These are phyloP conservation scores for Amia ocellicauda DNA, from an alignment of 2,113 vertebrate species.

Conservation along the genomic window DNA sequence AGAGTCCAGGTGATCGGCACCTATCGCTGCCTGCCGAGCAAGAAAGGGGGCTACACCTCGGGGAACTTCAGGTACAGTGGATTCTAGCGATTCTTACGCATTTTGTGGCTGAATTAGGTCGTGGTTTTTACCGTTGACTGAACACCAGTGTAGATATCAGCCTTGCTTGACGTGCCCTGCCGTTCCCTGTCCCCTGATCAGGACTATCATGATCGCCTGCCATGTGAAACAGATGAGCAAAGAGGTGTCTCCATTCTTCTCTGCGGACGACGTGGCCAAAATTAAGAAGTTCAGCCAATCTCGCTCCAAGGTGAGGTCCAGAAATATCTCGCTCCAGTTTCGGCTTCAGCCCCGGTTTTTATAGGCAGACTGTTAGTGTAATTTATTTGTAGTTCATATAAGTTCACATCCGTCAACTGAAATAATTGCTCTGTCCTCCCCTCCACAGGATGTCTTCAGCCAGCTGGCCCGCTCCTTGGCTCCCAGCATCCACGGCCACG, in stretches of 20 bases:
- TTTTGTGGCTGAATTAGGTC: too few relatives aligned
- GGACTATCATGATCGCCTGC: slow-evolving; percentile 92
- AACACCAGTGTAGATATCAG: too few relatives aligned
- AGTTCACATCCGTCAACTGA: too few relatives aligned
- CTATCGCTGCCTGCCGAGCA: slow-evolving; percentile 90
- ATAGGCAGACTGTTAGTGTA: too few relatives aligned
- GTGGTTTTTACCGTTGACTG: too few relatives aligned
- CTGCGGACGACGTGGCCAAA: slow-evolving; percentile 83
- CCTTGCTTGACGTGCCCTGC: too few relatives aligned
- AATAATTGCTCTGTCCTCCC: neutral
- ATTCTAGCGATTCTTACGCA: too few relatives aligned
- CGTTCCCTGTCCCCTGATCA: too few relatives aligned
- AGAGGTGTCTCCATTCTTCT: slow-evolving; percentile 76
- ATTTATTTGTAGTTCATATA: too few relatives aligned
- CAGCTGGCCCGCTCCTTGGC: slow-evolving; percentile 85
- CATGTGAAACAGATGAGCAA: slow-evolving; percentile 91
- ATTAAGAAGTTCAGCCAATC: slow-evolving; percentile 87
- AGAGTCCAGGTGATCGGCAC: slow-evolving; percentile 88
- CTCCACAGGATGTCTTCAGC: slow-evolving; percentile 81
- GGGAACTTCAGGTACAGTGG: slow-evolving; percentile 94
- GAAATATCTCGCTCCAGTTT: too few relatives aligned
- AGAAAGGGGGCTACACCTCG: slow-evolving; percentile 91
- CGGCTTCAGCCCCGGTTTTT: too few relatives aligned
- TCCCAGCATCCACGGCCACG: slow-evolving; percentile 92
- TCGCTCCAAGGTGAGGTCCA: slow-evolving; percentile 69